phyloP scores from a whole-genome alignment of 2,113 vertebrate species.

The Recurvirostra avosetta region DNA sequence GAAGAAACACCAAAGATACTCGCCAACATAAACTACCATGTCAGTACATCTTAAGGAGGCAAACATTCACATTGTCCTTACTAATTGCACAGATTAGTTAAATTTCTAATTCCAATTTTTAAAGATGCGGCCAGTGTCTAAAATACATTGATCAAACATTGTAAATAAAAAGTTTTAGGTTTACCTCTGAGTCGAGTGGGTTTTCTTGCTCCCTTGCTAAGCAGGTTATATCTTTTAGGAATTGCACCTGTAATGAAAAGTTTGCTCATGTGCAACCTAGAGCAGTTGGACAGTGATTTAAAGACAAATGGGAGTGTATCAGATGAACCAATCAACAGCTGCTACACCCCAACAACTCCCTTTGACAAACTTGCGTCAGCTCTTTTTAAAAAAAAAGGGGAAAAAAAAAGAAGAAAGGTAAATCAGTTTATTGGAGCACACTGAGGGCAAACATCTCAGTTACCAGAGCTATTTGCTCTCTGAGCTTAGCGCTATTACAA shows the following conservation, averaged over 20 bases:
- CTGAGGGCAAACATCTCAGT: slow-evolving; percentile 67
- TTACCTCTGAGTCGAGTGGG: slow-evolving; percentile 67
- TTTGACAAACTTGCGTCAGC: slow-evolving; percentile 77
- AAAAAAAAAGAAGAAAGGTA: slow-evolving; percentile 54
- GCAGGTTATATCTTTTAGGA: slow-evolving; percentile 35
- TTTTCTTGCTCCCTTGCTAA: slow-evolving; percentile 1
- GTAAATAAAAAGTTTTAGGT: not conserved
- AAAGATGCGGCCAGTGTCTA: not conserved
- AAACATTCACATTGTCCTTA: not conserved
- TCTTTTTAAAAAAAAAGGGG: slow-evolving; percentile 35
- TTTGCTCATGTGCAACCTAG: slow-evolving; percentile 58
- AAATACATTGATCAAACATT: not conserved
- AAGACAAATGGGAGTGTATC: slow-evolving; percentile 79
- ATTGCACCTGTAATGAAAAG: slow-evolving; percentile 53
- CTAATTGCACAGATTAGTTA: slow-evolving; percentile 1
- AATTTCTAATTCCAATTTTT: not conserved
- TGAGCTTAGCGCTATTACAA: slow-evolving; percentile 65
- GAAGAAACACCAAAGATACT: not conserved
- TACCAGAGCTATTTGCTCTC: slow-evolving; percentile 75
- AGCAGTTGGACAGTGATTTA: slow-evolving; percentile 73
- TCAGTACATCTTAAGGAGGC: not conserved
- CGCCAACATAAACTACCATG: not conserved
- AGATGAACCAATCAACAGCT: slow-evolving; percentile 74
- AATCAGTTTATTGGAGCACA: slow-evolving; percentile 67
- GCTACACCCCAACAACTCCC: slow-evolving; percentile 68